Evolutionary conservation across 35 echinoderm and acorn worm species (phyloP).

Genomic region (Strongylocentrotus purpuratus): DNA sequence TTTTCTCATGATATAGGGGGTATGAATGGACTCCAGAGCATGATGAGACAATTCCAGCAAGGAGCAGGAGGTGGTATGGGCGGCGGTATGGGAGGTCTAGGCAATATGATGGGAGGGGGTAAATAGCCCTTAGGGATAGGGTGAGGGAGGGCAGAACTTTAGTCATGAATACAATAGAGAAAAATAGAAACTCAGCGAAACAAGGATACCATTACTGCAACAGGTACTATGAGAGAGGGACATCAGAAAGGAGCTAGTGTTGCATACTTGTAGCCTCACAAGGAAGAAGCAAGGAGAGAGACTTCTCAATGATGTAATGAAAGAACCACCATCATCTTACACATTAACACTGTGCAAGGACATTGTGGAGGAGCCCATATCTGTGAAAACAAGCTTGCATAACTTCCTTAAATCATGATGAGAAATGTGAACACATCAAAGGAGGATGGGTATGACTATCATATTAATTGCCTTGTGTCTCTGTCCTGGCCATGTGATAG

Average conservation of each 20-base stretch:
- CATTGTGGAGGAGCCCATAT: not conserved
- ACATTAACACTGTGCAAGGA: not conserved
- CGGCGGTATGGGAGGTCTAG: slow-evolving; percentile 74
- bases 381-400: not conserved
- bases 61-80: slow-evolving; percentile 74
- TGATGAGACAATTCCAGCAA: slow-evolving; percentile 99
- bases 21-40: slow-evolving; percentile 97
- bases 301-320: not conserved
- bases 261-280: not conserved
- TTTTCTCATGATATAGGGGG: slow-evolving; percentile 70
- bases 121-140: not conserved
- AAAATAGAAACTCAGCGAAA: not conserved
- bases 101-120: slow-evolving; percentile 67
- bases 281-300: not conserved
- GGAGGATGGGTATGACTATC: not conserved
- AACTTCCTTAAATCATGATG: not conserved
- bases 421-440: not conserved
- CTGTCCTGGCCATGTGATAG: not conserved
- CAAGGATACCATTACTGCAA: not conserved
- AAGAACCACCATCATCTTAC: not conserved
- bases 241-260: not conserved
- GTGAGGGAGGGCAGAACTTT: not conserved
- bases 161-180: too few relatives aligned
- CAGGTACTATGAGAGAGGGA: not conserved
- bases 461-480: not conserved